A percentile compares a stretch with the other conserved stretches of the same genome.
phyloP scores from a whole-genome alignment of 2,888 invertebrate genomes.

The Troglohyphantes excavatus region DNA sequence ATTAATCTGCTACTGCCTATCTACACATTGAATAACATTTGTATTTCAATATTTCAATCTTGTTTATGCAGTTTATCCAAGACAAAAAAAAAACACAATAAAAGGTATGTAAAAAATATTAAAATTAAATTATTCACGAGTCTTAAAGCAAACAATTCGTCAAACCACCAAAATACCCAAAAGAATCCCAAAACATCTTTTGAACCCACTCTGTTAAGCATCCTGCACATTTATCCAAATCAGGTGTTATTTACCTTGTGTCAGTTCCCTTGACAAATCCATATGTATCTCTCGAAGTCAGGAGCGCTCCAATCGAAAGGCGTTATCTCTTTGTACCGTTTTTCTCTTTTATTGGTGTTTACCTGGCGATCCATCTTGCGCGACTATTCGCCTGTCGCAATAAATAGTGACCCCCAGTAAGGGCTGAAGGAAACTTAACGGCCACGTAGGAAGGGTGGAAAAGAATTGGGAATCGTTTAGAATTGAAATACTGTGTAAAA shows the following conservation, averaged over 20 bases:
- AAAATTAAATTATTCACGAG: too few species aligned
- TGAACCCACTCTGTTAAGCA: background rate
- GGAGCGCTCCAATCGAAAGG: background rate
- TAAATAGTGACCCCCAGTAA: constrained; percentile 50
- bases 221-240: constrained; percentile 13
- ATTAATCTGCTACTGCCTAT: too few species aligned
- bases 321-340: constrained; percentile 19
- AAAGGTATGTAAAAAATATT: too few species aligned
- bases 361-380: constrained; percentile 38
- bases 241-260: constrained; percentile 14
- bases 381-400: constrained; percentile 41
- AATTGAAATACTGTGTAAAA: too few species aligned
- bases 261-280: constrained; percentile 7
- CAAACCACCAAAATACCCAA: too few species aligned
- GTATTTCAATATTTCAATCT: too few species aligned
- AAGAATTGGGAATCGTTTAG: constrained; percentile 32
- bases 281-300: constrained; percentile 20
- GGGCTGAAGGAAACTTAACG: constrained; percentile 29
- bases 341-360: constrained; percentile 47
- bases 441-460: constrained; percentile 15
- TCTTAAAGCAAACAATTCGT: too few species aligned
- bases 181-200: background rate
- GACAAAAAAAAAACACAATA: too few species aligned
- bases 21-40: too few species aligned
- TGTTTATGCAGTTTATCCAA: too few species aligned